Evolutionary conservation across 30 jellyfish, hydroid and myxozoan genomes (phyloP).

Genomic region (Nemopilema nomurai): DNA sequence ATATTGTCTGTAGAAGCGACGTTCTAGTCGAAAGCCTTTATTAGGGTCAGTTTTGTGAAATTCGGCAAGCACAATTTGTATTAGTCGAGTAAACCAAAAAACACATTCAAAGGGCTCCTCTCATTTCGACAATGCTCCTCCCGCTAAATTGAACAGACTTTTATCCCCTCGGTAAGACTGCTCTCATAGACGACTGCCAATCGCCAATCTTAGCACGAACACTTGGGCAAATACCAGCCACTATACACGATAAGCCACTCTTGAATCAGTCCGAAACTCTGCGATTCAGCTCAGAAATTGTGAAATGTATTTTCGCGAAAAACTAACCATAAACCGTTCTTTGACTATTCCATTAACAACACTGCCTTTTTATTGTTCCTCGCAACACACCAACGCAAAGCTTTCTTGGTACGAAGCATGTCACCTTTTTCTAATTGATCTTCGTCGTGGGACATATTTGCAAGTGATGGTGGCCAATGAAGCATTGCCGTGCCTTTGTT

Average conservation of each 20-base stretch:
- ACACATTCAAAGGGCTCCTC: background rate
- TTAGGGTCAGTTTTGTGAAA: background rate
- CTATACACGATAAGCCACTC: too few relatives aligned
- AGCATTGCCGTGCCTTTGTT: conserved; percentile 34
- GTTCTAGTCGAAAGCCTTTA: background rate
- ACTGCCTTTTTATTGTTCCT: background rate
- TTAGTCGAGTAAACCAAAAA: background rate
- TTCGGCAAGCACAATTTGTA: background rate
- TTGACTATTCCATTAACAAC: background rate
- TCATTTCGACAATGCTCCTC: background rate
- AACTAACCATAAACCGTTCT: too few relatives aligned
- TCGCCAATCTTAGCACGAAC: background rate
- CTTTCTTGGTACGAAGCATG: background rate
- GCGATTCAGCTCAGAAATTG: too few relatives aligned
- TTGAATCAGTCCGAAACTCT: too few relatives aligned
- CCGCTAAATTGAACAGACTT: background rate
- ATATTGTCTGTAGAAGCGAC: background rate
- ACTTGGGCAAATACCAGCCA: background rate
- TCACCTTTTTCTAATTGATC: background rate
- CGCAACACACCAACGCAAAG: background rate
- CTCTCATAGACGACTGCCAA: background rate
- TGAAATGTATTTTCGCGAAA: too few relatives aligned
- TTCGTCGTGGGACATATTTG: conserved; percentile 4
- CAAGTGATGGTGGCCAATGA: conserved; percentile 18
- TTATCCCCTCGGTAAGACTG: background rate